Evolutionary conservation across 1,140 invertebrate genomes (phyloP).

Genomic region (Drepana arcuata): DNA sequence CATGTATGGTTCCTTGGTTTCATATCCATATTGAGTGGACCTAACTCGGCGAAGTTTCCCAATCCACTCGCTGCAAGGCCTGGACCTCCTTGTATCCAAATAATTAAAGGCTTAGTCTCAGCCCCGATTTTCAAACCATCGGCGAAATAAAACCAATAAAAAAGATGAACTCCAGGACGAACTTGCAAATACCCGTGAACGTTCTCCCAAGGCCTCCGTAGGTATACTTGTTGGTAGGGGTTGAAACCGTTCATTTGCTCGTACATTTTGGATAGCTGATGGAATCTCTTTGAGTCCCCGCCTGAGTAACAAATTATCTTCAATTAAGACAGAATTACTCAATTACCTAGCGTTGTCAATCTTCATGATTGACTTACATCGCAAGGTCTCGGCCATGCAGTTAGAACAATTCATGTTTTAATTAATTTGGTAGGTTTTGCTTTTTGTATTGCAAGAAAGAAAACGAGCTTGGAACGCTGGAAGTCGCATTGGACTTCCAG

Average conservation of each 20-base stretch:
- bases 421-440: no score
- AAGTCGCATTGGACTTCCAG: no score
- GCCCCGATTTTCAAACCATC: slow-evolving; percentile 35
- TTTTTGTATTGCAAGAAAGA: no score
- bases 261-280: not conserved
- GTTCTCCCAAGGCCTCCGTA: no score
- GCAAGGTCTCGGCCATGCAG: no score
- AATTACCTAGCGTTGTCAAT: no score
- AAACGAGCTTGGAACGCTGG: no score
- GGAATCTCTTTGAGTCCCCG: no score
- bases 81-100: slow-evolving; percentile 61
- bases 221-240: slow-evolving; percentile 41
- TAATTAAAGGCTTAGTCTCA: slow-evolving; percentile 42
- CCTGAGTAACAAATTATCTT: no score
- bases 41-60: slow-evolving; percentile 55
- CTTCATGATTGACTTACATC: no score
- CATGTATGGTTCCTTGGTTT: slow-evolving; percentile 57
- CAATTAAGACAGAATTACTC: no score
- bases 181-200: slow-evolving; percentile 48
- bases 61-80: slow-evolving; percentile 49
- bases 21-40: slow-evolving; percentile 47
- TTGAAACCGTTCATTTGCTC: slow-evolving; percentile 15
- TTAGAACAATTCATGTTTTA: no score
- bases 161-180: slow-evolving; percentile 43
- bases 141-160: slow-evolving; percentile 58